Evolutionary conservation across 2,888 invertebrate genomes (phyloP).

Genomic region (Punctoribates punctum): DNA sequence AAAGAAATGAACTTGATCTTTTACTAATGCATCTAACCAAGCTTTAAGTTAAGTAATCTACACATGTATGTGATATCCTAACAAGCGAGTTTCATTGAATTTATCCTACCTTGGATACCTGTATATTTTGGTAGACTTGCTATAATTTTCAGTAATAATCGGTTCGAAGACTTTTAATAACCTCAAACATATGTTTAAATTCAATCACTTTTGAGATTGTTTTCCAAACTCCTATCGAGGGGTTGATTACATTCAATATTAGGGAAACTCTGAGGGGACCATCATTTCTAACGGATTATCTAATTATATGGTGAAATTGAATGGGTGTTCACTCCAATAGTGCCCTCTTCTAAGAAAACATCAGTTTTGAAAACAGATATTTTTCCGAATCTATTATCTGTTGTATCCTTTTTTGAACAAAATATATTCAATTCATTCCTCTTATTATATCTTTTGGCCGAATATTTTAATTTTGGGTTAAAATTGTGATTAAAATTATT

Average conservation of each 20-base stretch:
- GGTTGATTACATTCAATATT: background rate
- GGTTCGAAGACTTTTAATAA: too few relatives aligned
- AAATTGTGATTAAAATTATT: background rate
- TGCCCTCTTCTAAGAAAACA: background rate
- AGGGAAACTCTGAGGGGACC: background rate
- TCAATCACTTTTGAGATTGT: too few relatives aligned
- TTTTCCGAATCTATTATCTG: background rate
- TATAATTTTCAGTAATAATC: too few relatives aligned
- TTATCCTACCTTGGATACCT: too few relatives aligned
- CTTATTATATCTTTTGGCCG: background rate
- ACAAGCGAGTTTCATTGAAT: too few relatives aligned
- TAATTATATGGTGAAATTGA: conserved; percentile 1
- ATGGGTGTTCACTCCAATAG: background rate
- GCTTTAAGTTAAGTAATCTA: too few relatives aligned
- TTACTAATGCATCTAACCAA: too few relatives aligned
- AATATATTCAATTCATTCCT: conserved; percentile 1
- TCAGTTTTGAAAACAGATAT: background rate
- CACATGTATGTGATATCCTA: too few relatives aligned
- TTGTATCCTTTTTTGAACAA: conserved; percentile 8
- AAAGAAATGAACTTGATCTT: too few relatives aligned
- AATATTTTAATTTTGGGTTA: background rate
- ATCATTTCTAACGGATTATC: conserved; percentile 20
- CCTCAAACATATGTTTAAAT: too few relatives aligned
- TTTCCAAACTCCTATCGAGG: too few relatives aligned
- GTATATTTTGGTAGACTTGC: too few relatives aligned